Evolutionary conservation across 2,113 vertebrate species (phyloP).

Genomic region (Mus pahari): DNA sequence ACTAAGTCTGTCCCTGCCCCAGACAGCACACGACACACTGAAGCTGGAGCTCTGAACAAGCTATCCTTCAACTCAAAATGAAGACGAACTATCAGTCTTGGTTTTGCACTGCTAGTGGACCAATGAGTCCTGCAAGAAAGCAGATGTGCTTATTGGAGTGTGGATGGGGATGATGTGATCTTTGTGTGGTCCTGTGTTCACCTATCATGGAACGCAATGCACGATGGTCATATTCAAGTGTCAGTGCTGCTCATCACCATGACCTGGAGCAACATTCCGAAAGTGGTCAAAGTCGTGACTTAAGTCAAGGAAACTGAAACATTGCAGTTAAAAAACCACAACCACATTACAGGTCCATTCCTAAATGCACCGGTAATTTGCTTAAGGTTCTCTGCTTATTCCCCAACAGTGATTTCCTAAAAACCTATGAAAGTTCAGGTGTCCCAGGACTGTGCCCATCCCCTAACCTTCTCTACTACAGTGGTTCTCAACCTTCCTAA

Average conservation of each 20-base stretch:
- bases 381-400: neutral
- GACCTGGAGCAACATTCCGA: neutral
- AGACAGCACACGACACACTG: neutral
- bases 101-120: neutral
- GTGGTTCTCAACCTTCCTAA: no score
- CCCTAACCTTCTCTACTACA: neutral
- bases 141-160: neutral
- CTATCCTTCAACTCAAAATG: neutral
- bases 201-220: neutral
- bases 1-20: neutral
- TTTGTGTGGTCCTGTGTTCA: neutral
- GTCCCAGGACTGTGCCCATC: neutral
- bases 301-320: slow-evolving; percentile 14
- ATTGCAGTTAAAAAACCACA: neutral
- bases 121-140: slow-evolving; percentile 53
- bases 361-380: neutral
- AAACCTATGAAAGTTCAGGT: neutral
- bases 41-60: neutral
- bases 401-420: slow-evolving; percentile 33
- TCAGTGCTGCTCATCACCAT: neutral
- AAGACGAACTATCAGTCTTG: slow-evolving; percentile 34
- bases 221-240: neutral
- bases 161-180: neutral
- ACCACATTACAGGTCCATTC: neutral
- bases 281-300: neutral